Conservation (phyloP, 2,888 invertebrate species). For the Rhamnusium bicolor region DNA sequence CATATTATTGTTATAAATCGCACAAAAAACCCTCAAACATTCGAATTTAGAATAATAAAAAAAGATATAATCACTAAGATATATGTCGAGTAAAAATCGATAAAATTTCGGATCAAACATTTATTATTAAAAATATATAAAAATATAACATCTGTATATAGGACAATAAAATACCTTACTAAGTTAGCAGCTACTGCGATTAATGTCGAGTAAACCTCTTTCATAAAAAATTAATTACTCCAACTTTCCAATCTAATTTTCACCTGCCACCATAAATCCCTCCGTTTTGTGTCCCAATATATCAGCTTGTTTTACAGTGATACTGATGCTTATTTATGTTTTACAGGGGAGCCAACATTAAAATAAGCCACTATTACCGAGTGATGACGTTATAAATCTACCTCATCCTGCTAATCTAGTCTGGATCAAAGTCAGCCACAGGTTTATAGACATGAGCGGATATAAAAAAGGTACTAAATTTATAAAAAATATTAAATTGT, state of each 20-base stretch:
- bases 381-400: conserved; percentile 55
- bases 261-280: conserved; percentile 31
- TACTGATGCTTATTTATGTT: conserved; percentile 53
- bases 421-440: conserved; percentile 34
- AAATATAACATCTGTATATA: background rate
- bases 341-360: conserved; percentile 51
- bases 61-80: too few relatives aligned
- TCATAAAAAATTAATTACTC: conserved; percentile 30
- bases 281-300: conserved; percentile 39
- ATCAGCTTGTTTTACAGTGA: conserved; percentile 41
- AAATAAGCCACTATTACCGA: conserved; percentile 52
- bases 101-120: too few relatives aligned
- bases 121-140: too few relatives aligned
- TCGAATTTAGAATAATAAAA: too few relatives aligned
- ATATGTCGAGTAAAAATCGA: too few relatives aligned
- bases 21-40: too few relatives aligned
- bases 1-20: too few relatives aligned
- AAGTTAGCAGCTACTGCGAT: background rate
- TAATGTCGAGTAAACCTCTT: background rate
- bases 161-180: background rate
- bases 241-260: conserved; percentile 32
- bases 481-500: too few relatives aligned
- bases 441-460: conserved; percentile 26
- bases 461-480: background rate
- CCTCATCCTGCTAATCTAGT: conserved; percentile 38